These are phyloP conservation scores for Tupaia tana DNA, from an alignment of 2,113 vertebrate species.

Conservation along the genomic window DNA sequence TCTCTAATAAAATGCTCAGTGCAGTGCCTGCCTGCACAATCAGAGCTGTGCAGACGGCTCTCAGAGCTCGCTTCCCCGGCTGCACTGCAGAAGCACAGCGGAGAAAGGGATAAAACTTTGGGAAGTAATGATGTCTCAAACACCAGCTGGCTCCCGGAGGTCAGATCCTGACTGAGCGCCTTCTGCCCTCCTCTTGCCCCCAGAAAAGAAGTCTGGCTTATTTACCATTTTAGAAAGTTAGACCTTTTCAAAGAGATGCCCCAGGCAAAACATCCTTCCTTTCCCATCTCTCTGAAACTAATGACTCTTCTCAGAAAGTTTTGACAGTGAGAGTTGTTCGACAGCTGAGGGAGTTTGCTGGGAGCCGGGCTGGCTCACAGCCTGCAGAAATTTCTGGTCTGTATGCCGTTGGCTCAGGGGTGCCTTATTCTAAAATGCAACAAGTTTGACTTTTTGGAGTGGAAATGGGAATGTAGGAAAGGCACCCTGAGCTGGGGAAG, in stretches of 20 bases:
- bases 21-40: constrained; percentile 38
- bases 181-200: not conserved
- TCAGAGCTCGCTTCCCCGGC: constrained; percentile 30
- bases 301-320: constrained; percentile 76
- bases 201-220: constrained; percentile 76
- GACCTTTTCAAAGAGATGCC: constrained; percentile 81
- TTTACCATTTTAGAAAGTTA: constrained; percentile 80
- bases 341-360: constrained; percentile 49
- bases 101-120: not conserved
- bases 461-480: not conserved
- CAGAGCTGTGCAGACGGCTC: constrained; percentile 52
- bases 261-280: constrained; percentile 76
- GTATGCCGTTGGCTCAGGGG: not conserved
- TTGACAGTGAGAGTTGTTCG: constrained; percentile 64
- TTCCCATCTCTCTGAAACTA: constrained; percentile 64
- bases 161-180: constrained; percentile 28
- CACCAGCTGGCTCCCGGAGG: constrained; percentile 68
- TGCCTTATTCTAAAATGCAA: not conserved
- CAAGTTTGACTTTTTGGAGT: not conserved
- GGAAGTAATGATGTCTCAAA: constrained; percentile 64
- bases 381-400: not conserved
- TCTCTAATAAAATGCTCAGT: constrained; percentile 64
- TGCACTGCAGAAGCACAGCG: not conserved
- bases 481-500: not conserved
- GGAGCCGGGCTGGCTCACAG: constrained; percentile 53